Conservation (phyloP, 2,113 vertebrate species). For the Chrysemys picta region DNA sequence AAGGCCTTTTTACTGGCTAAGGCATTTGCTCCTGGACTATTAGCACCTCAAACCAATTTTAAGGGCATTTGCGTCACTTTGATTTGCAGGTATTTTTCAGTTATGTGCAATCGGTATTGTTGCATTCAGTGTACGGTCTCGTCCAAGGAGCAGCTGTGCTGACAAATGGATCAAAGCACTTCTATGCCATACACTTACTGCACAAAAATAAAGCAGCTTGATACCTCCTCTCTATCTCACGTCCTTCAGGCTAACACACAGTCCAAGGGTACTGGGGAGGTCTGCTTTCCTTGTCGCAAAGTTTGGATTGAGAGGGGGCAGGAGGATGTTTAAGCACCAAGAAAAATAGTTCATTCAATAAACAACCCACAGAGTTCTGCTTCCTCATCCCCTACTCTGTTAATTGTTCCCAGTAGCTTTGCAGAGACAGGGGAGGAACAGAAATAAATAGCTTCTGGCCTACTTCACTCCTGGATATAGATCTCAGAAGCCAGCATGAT, state of each 20-base stretch:
- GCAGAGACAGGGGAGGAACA: constrained; percentile 51
- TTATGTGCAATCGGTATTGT: constrained; percentile 74
- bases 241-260: constrained; percentile 54
- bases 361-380: constrained; percentile 66
- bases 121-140: constrained; percentile 61
- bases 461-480: constrained; percentile 44
- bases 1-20: constrained; percentile 52
- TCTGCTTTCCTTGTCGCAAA: constrained; percentile 55
- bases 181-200: constrained; percentile 60
- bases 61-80: constrained; percentile 62
- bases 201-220: constrained; percentile 42
- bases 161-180: constrained; percentile 70
- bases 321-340: constrained; percentile 38
- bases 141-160: constrained; percentile 66
- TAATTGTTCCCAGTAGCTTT: constrained; percentile 39
- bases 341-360: constrained; percentile 64
- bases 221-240: constrained; percentile 57
- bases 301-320: constrained; percentile 55
- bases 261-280: constrained; percentile 30
- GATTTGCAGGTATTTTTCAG: constrained; percentile 71
- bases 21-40: constrained; percentile 52
- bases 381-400: constrained; percentile 15
- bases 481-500: constrained; percentile 42
- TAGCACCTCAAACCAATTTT: constrained; percentile 43
- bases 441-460: constrained; percentile 59